Conservation (phyloP, 2,113 vertebrate genomes). For the Daubentonia madagascariensis region DNA sequence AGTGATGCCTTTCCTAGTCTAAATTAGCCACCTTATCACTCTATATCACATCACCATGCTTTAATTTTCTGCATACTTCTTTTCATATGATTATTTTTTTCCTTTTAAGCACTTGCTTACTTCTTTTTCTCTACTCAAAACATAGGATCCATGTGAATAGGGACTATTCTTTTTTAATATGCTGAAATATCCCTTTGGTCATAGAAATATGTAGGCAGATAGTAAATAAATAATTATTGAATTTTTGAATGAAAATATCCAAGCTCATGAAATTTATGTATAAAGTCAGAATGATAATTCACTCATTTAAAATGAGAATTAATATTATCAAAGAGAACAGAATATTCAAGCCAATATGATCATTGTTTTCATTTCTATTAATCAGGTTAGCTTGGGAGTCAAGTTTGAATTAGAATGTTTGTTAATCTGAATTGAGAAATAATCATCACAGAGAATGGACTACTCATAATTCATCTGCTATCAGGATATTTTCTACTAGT, state of each 20-base stretch:
- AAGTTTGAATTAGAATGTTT: not conserved
- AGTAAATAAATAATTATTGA: not conserved
- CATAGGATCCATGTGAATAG: not conserved
- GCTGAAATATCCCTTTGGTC: not conserved
- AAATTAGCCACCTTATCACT: not conserved
- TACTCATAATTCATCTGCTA: not conserved
- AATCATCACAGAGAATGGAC: not conserved
- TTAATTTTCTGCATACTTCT: not conserved
- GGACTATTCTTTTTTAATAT: not conserved
- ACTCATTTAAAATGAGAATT: not conserved
- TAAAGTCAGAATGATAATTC: not conserved
- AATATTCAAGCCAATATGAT: not conserved
- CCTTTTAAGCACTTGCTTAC: not conserved
- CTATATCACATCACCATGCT: not conserved
- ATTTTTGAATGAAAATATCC: not conserved
- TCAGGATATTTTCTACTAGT: not conserved
- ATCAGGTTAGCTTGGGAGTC: not conserved
- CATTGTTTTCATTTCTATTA: not conserved
- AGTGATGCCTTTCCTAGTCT: not conserved
- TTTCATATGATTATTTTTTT: not conserved
- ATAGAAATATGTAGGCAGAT: not conserved
- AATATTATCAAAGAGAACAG: not conserved
- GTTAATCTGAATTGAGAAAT: conserved; percentile 2
- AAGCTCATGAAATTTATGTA: not conserved
- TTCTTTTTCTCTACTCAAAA: not conserved